Evolutionary conservation across 2,888 invertebrate species (phyloP), one percentile per base, ranked within the genome.

Genomic region (Tribolium freemani): DNA sequence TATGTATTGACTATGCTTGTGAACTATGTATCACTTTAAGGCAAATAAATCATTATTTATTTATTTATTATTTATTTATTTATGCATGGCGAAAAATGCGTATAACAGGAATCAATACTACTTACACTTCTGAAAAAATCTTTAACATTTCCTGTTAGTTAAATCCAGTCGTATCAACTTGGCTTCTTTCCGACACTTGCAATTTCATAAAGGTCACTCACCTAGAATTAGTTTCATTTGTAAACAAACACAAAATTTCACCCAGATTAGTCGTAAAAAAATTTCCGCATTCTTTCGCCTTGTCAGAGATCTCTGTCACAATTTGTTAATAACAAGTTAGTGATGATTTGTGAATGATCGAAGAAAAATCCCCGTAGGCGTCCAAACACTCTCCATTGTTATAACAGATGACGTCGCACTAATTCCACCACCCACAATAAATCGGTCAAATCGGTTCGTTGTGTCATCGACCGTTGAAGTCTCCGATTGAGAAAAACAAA

Each of bases 381-480:
- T 53, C 38, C 54, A 66, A 64, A 64, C 63, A 64, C 63, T 64
- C 63, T 64, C 63, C 63, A 64, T 64, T 64, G 63, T 64, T 64
- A 64, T 64, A 38, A 64, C 21, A 60, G 21, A 60, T 60, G 60
- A 67, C 67, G 67, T 46, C 57, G 67, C 67, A 67, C 67, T 56
- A 67, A 67, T 67, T 67, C 57, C 57, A 16, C 45, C 67, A 67
- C 67, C 67, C 48, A 67, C 66, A 20, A 58, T 58, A 51, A 26
- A 60, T 63, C 67, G 56, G 31, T 30, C 56, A 67, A 16, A 13
- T 51, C 16, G 56, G 69, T 61, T 71, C 54, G 44, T 20, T 56
- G 56, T 68, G 72, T 72, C 68, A 69, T 72, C 72, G 72, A 72
- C 67, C 68, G 72, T 72, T 69, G 56, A 50, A 57, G 45, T 72